phyloP scores from a whole-genome alignment of 2,797 vertebrate genomes.

The Phrynocephalus vlangalii region DNA sequence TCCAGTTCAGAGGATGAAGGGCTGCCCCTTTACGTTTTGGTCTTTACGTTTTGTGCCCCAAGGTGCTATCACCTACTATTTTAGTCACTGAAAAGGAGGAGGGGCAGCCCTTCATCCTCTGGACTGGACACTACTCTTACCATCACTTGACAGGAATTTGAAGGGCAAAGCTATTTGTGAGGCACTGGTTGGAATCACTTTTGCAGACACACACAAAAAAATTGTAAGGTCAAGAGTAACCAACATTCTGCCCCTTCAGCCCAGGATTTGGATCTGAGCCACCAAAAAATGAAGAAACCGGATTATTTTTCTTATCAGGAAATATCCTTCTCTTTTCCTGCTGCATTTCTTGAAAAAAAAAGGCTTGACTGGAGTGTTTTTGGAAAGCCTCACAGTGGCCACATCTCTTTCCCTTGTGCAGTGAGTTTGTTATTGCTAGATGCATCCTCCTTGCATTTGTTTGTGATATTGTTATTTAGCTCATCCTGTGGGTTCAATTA shows the following conservation, averaged over 20 bases:
- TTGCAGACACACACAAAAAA: neutral
- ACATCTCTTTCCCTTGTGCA: neutral
- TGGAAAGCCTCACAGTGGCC: neutral
- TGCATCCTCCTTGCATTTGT: neutral
- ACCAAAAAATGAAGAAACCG: neutral
- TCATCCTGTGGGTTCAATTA: neutral
- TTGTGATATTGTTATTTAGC: neutral
- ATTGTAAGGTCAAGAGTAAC: neutral
- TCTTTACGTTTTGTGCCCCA: no score
- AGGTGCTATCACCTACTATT: neutral
- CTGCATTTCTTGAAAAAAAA: no score
- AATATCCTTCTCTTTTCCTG: neutral
- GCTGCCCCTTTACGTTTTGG: no score
- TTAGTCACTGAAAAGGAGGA: neutral
- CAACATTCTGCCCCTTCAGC: neutral
- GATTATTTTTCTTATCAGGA: neutral
- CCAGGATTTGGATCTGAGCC: neutral
- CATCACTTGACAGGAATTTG: neutral
- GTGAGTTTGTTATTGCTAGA: neutral
- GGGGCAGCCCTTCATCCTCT: neutral
- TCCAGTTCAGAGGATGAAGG: no score
- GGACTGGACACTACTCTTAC: neutral
- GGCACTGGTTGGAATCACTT: neutral
- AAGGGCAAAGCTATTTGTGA: neutral
- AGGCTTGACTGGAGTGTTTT: neutral